These are phyloP conservation scores for Halcyon smyrnensis DNA, from an alignment of 2,797 vertebrate species.

Conservation along the genomic window DNA sequence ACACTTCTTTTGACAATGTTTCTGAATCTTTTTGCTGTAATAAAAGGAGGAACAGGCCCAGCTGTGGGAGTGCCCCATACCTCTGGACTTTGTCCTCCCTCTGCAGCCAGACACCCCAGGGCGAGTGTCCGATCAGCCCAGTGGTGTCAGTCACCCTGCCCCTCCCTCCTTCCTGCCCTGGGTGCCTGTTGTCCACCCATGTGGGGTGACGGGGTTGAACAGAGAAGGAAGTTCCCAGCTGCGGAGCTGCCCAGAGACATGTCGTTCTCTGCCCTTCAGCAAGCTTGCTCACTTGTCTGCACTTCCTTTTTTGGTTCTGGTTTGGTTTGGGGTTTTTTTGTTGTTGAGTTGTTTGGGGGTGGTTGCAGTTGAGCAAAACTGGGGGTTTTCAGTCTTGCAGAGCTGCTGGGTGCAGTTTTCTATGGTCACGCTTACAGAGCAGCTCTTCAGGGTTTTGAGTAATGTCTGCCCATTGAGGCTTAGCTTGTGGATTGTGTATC, in stretches of 20 bases:
- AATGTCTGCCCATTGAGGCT: not conserved
- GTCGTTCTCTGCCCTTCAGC: not conserved
- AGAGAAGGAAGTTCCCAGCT: not conserved
- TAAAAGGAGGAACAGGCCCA: not conserved
- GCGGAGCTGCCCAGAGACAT: not conserved
- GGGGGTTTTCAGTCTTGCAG: not conserved
- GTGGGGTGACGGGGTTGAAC: rapidly evolving
- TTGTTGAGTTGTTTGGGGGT: not conserved
- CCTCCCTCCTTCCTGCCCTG: not conserved
- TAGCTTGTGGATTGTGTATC: not conserved
- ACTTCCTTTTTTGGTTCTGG: not conserved
- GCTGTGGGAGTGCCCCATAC: rapidly evolving
- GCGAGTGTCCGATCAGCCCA: rapidly evolving
- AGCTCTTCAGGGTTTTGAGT: not conserved
- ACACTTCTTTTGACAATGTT: not conserved
- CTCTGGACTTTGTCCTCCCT: not conserved
- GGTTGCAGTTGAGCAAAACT: not conserved
- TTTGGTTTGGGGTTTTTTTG: not conserved
- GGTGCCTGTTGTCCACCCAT: not conserved
- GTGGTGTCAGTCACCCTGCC: not conserved
- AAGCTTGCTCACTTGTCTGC: not conserved
- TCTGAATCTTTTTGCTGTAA: not conserved
- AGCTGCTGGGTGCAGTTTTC: not conserved
- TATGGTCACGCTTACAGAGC: not conserved
- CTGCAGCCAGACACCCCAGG: not conserved